Conservation (phyloP, 2,113 vertebrate genomes). For the Gobio gobio region DNA sequence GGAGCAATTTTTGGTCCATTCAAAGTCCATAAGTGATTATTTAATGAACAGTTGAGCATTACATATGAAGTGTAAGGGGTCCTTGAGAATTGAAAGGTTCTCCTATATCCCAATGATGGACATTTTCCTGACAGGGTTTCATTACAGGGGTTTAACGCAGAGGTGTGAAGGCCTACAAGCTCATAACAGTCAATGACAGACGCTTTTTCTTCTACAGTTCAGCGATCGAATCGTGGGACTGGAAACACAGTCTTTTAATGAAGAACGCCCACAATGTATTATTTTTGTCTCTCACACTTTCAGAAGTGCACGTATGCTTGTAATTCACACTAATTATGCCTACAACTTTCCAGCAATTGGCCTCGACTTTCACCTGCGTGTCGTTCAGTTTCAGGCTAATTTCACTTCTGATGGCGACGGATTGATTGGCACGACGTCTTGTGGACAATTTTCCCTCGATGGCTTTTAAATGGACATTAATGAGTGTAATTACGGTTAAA, state of each 20-base stretch:
- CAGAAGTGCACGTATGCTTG: slow-evolving; percentile 22
- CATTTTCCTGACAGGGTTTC: slow-evolving; percentile 28
- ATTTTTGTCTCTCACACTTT: slow-evolving; percentile 44
- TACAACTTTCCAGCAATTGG: neutral
- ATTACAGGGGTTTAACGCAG: slow-evolving; percentile 54
- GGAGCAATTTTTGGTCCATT: neutral
- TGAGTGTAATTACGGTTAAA: slow-evolving; percentile 14
- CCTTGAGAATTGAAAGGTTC: neutral
- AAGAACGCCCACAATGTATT: slow-evolving; percentile 50
- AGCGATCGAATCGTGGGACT: slow-evolving; percentile 39
- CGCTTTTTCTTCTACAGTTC: slow-evolving; percentile 53
- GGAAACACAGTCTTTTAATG: slow-evolving; percentile 54
- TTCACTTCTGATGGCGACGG: neutral
- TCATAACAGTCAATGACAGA: slow-evolving; percentile 54
- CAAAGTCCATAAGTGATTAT: neutral
- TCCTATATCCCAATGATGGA: neutral
- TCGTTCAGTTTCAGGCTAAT: neutral
- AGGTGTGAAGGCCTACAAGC: slow-evolving; percentile 40
- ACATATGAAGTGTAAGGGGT: neutral
- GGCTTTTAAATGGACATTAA: slow-evolving; percentile 14
- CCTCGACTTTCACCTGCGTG: neutral
- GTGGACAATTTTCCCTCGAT: neutral
- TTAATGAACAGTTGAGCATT: neutral
- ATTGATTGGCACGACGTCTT: neutral
- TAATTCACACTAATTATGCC: slow-evolving; percentile 47